Conservation (phyloP, 2,113 vertebrate species). For the Microcebus tavaratra region DNA sequence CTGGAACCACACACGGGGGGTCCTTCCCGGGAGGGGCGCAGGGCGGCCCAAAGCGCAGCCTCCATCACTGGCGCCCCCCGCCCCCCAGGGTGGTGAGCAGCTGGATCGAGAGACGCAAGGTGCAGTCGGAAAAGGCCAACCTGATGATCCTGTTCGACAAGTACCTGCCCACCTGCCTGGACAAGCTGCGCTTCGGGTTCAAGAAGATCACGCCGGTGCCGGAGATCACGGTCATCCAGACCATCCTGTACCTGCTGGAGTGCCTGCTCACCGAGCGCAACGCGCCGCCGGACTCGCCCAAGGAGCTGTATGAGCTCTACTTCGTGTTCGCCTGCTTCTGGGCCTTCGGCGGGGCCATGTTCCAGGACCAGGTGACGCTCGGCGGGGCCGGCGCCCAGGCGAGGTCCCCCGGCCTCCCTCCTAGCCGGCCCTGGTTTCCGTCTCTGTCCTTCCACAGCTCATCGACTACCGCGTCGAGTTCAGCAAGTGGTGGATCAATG, state of each 20-base stretch:
- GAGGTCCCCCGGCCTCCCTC: accelerated
- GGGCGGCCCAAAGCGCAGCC: accelerated
- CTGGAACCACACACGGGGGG: accelerated
- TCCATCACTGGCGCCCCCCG: accelerated
- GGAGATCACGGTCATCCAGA: conserved; percentile 83
- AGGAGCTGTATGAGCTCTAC: conserved; percentile 87
- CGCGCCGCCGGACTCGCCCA: conserved; percentile 81
- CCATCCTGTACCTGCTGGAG: conserved; percentile 84
- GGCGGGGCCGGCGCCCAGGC: accelerated
- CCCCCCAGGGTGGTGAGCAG: conserved; percentile 85
- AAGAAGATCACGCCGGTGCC: conserved; percentile 86
- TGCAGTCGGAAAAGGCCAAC: conserved; percentile 86
- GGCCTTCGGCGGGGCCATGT: conserved; percentile 86
- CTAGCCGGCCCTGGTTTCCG: accelerated
- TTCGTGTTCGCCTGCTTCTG: conserved; percentile 87
- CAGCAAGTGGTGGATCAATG: conserved; percentile 88
- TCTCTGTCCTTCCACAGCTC: conserved; percentile 74
- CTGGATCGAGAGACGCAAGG: conserved; percentile 86
- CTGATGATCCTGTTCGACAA: conserved; percentile 88
- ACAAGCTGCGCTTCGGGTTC: conserved; percentile 83
- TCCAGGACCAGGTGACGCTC: conserved; percentile 86
- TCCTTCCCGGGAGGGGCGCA: accelerated
- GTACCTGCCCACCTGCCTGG: conserved; percentile 87
- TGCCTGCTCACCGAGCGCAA: conserved; percentile 84
- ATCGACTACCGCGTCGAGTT: conserved; percentile 86